Evolutionary conservation across 2,113 vertebrate species (phyloP).

Genomic region (Urocolius indicus): DNA sequence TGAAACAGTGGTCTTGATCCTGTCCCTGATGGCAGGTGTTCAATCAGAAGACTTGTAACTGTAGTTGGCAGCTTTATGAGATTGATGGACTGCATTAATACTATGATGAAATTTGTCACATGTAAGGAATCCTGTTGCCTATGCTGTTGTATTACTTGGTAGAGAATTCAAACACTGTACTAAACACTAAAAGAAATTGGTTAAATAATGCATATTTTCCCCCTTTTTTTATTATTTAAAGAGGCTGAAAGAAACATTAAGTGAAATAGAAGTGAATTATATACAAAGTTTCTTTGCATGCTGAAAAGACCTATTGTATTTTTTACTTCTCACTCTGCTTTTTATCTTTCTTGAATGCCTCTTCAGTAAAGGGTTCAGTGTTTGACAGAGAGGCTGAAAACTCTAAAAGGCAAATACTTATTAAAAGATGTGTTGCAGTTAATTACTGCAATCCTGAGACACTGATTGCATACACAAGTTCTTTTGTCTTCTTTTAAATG

Average conservation of each 20-base stretch:
- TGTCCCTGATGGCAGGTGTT: neutral
- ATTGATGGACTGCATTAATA: neutral
- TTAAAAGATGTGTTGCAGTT: neutral
- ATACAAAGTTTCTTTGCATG: conserved; percentile 19
- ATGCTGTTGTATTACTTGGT: conserved; percentile 3
- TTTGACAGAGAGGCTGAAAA: conserved; percentile 32
- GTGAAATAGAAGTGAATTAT: conserved; percentile 2
- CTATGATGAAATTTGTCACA: neutral
- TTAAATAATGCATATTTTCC: neutral
- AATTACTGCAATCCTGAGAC: neutral
- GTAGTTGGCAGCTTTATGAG: conserved; percentile 5
- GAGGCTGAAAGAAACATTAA: neutral
- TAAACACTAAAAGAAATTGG: conserved; percentile 36
- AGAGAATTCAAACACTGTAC: neutral
- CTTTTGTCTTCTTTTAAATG: conserved; percentile 13
- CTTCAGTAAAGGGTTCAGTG: neutral
- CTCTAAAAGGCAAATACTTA: neutral
- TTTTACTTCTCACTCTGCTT: neutral
- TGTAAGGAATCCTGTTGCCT: neutral
- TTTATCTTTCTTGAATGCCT: neutral
- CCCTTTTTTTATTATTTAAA: too few relatives aligned
- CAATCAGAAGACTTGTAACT: neutral
- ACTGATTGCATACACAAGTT: neutral
- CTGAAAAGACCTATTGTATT: neutral
- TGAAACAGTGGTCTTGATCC: neutral